phyloP scores from a whole-genome alignment of 92 coral and sea anemone genomes.

The Pocillopora grandis region DNA sequence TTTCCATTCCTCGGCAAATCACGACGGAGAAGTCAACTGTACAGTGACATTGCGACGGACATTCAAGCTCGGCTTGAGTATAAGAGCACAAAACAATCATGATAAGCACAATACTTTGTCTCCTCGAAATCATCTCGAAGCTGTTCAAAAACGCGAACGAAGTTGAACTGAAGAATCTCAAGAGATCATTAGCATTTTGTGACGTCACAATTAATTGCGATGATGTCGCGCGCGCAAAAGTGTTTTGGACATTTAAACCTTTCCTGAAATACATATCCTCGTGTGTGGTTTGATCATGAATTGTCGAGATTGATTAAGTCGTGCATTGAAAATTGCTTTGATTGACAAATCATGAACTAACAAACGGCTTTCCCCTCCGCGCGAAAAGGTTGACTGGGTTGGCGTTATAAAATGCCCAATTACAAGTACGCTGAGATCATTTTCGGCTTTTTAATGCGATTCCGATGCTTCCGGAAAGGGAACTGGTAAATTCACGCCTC shows the following conservation, averaged over 20 bases:
- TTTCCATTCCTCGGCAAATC: conserved; percentile 59
- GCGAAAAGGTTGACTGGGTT: no score
- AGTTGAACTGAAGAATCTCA: conserved; percentile 2
- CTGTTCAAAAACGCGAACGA: conserved; percentile 1
- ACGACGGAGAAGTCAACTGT: conserved; percentile 54
- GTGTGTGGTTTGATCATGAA: no score
- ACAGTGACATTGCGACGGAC: conserved; percentile 75
- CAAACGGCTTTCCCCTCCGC: no score
- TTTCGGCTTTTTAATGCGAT: no score
- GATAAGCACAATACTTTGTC: conserved; percentile 13
- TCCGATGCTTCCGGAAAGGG: no score
- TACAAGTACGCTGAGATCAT: no score
- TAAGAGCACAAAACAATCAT: not conserved
- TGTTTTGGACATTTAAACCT: not conserved
- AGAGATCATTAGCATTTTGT: conserved; percentile 1
- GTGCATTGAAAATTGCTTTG: no score
- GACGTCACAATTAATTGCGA: conserved; percentile 5
- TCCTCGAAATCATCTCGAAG: conserved; percentile 22
- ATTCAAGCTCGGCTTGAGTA: conserved; percentile 27
- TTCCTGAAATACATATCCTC: not conserved
- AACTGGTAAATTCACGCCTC: no score
- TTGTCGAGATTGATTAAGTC: no score
- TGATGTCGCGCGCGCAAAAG: not conserved
- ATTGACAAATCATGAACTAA: no score
- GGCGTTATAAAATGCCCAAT: no score